Conservation (phyloP, 2,113 vertebrate genomes). For the Cyprinodon variegatus region DNA sequence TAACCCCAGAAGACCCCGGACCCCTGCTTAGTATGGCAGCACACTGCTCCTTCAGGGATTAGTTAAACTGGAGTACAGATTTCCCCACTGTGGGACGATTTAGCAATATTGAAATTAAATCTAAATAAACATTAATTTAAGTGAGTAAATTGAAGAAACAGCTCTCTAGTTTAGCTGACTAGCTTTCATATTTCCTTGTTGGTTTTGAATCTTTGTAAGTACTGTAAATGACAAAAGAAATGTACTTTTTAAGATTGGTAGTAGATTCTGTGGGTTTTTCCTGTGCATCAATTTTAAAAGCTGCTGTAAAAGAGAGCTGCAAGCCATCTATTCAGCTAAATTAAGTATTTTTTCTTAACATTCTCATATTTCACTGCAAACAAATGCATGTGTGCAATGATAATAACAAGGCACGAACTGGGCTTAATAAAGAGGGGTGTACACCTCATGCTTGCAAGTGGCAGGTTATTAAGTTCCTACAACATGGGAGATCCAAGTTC, state of each 20-base stretch:
- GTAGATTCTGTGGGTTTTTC: neutral
- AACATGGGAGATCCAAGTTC: constrained; percentile 19
- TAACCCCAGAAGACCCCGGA: too few relatives aligned
- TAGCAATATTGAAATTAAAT: too few relatives aligned
- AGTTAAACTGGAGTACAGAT: too few relatives aligned
- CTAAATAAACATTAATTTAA: too few relatives aligned
- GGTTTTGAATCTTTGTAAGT: neutral
- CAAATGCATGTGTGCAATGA: neutral
- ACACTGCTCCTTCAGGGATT: too few relatives aligned
- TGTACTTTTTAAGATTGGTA: neutral
- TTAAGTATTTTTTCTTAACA: neutral
- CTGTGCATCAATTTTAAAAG: neutral
- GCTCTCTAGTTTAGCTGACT: too few relatives aligned
- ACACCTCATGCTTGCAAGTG: constrained; percentile 24
- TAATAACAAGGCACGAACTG: constrained; percentile 1
- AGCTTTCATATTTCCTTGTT: too few relatives aligned
- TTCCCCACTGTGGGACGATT: too few relatives aligned
- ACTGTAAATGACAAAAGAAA: neutral
- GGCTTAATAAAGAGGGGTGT: neutral
- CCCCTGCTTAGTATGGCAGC: too few relatives aligned
- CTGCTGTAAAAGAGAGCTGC: neutral
- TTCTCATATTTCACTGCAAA: neutral
- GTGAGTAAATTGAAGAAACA: too few relatives aligned
- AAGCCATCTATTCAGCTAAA: neutral
- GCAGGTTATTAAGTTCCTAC: constrained; percentile 43